Evolutionary conservation across 2,888 invertebrate species (phyloP), one percentile per base, ranked within the genome.

Genomic region (Epinotia bilunana): DNA sequence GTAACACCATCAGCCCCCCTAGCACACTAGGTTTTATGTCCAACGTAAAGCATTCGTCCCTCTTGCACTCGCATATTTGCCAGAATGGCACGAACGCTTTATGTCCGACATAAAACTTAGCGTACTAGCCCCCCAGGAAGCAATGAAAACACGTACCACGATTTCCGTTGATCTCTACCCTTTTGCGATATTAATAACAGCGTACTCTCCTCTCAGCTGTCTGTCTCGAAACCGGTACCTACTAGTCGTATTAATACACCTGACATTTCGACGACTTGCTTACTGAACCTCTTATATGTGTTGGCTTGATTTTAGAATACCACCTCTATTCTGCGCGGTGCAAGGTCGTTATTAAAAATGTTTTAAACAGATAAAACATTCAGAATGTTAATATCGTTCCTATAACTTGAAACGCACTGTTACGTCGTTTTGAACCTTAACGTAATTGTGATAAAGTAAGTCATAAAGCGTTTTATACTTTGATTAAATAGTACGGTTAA

Each of bases 181-280:
- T 75, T 72, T 72, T n/a, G 61, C 55, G 55, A 75, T 62, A 72
- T 62, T 72, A 75, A 75, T 72, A 75, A 67, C 65, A 65, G 70
- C 60, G 58, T 65, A 49, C 57, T 49, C 43, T 63, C 63, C 57
- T 49, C 43, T 63, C 63, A 58, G 18, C 39, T 7, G 72, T 68
- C 61, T 61, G 75, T 57, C 71, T 57, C 65, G 33, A 46, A 75
- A 64, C 68, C 61, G 61, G 72, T 72, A 67, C n/a, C n/a, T n/a
- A n/a, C 60, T 9, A 55, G 74, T 68, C 13, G 63, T 75, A 72
- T 75, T 55, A 72, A 75, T 75, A 72, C 61, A 72, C 71, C 64
- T 75, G 75, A 75, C 75, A 75, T 75, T 75, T 67, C 39, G 60
- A 62, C 20, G 16, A 5, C 11, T 62, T 33, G 18, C 39, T 63